Evolutionary conservation across 2,888 invertebrate species (phyloP).

Genomic region (Germaria angustata): DNA sequence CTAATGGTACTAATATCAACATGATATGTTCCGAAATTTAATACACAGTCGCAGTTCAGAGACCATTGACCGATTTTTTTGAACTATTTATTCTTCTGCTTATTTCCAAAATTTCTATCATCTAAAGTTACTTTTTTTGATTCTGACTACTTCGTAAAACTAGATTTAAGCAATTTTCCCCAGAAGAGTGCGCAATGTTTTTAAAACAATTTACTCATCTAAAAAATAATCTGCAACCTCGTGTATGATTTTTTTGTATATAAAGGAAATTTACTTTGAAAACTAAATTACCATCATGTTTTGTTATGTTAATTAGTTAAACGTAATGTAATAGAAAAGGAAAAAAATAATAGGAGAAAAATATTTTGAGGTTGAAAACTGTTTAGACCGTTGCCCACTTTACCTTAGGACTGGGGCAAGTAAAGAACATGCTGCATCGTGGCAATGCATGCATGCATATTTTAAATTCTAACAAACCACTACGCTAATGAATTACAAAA

Average conservation of each 20-base stretch:
- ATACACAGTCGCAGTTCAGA: too few species aligned
- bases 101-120: too few species aligned
- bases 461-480: conserved; percentile 21
- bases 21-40: too few species aligned
- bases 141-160: too few species aligned
- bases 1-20: too few species aligned
- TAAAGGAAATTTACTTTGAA: not conserved
- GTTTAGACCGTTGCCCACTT: conserved; percentile 44
- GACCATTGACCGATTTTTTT: too few species aligned
- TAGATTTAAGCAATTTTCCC: too few species aligned
- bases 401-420: conserved; percentile 10
- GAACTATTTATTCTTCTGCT: too few species aligned
- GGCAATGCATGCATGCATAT: not conserved
- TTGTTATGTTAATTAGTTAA: conserved; percentile 48
- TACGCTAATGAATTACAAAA: conserved; percentile 54
- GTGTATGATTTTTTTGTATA: not conserved
- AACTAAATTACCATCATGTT: conserved; percentile 55
- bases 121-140: too few species aligned
- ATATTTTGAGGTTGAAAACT: not conserved
- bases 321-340: not conserved
- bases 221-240: too few species aligned
- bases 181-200: too few species aligned
- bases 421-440: conserved; percentile 22
- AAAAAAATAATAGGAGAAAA: not conserved
- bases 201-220: too few species aligned